Conservation (phyloP, 2,113 vertebrate genomes). For the Eira barbara region DNA sequence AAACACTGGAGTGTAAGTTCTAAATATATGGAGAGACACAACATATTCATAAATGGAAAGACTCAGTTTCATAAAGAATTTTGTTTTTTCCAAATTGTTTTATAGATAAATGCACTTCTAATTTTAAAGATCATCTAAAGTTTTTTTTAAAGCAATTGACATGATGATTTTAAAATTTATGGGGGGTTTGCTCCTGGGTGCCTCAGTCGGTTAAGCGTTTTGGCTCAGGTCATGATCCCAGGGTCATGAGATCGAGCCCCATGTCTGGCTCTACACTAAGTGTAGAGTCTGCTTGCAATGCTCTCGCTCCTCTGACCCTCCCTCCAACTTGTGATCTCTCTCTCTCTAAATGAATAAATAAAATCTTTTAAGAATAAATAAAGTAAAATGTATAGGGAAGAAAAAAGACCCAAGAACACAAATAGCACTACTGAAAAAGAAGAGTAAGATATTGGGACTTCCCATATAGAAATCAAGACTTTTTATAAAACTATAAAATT, state of each 20-base stretch:
- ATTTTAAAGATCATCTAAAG: not conserved
- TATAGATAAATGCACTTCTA: not conserved
- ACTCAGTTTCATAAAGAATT: not conserved
- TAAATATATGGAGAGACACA: not conserved
- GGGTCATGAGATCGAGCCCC: not conserved
- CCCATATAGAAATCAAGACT: not conserved
- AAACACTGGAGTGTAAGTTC: not conserved
- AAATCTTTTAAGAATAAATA: not conserved
- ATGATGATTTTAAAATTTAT: no score
- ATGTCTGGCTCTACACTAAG: not conserved
- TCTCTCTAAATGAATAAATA: not conserved
- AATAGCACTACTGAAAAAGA: not conserved
- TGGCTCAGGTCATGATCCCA: not conserved
- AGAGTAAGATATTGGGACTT: not conserved
- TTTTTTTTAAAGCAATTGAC: no score
- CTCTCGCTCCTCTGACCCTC: not conserved
- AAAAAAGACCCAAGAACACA: no score
- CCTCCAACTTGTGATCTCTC: not conserved
- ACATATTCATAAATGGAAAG: not conserved
- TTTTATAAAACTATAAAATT: not conserved
- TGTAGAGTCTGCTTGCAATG: not conserved
- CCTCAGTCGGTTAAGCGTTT: not conserved
- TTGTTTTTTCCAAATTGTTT: not conserved
- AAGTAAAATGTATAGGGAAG: not conserved
- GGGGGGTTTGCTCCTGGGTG: not conserved